These are phyloP conservation scores for Pseudeuparius sepicola DNA, from an alignment of 2,888 invertebrate genomes.

Conservation along the genomic window DNA sequence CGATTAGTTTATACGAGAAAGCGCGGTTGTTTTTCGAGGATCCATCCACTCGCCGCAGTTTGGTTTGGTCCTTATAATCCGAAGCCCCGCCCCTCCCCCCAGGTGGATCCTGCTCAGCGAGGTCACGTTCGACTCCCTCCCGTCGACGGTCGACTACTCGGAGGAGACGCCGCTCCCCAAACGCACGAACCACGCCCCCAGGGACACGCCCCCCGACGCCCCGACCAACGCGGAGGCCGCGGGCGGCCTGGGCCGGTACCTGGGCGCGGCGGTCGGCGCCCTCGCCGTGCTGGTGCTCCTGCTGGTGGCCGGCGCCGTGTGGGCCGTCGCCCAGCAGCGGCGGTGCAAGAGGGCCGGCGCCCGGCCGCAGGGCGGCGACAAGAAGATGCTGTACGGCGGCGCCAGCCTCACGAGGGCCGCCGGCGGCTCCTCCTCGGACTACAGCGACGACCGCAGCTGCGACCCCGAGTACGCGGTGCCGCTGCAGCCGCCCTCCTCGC, in stretches of 20 bases:
- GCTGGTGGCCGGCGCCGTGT: slow-evolving; percentile 34
- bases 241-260: slow-evolving; percentile 35
- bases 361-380: slow-evolving; percentile 35
- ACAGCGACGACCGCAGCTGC: slow-evolving; percentile 43
- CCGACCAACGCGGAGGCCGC: no score
- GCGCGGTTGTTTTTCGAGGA: no score
- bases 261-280: slow-evolving; percentile 37
- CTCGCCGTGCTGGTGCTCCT: slow-evolving; percentile 35
- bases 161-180: slow-evolving; percentile 30
- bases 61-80: no score
- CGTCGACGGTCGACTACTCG: slow-evolving; percentile 36
- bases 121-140: slow-evolving; percentile 67
- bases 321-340: slow-evolving; percentile 36
- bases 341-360: slow-evolving; percentile 33
- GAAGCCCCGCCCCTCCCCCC: no score
- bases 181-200: no score
- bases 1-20: no score
- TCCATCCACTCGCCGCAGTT: no score
- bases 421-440: slow-evolving; percentile 31
- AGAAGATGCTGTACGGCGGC: slow-evolving; percentile 37
- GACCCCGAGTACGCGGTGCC: slow-evolving; percentile 57
- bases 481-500: slow-evolving; percentile 39
- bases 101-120: slow-evolving; percentile 89
- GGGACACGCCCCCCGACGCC: slow-evolving; percentile 18
- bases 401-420: slow-evolving; percentile 28